phyloP scores from a whole-genome alignment of 92 coral and sea anemone genomes.

The Umimayanthus kanabou region DNA sequence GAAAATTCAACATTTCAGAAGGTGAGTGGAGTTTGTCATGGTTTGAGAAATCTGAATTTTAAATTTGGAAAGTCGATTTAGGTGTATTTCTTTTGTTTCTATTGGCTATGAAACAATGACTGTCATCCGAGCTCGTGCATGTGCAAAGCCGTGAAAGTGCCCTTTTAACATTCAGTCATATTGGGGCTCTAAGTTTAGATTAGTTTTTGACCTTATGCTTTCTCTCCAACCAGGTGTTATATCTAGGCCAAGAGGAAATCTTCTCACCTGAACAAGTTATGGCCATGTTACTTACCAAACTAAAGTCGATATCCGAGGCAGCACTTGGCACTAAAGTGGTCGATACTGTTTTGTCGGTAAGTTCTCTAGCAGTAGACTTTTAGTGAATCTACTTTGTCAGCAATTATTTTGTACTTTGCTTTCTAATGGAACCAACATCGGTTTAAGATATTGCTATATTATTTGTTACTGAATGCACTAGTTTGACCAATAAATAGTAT shows the following conservation, averaged over 20 bases:
- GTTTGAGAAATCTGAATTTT: too few relatives aligned
- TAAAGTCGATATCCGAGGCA: constrained; percentile 73
- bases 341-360: constrained; percentile 95
- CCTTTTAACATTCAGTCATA: too few relatives aligned
- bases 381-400: not conserved
- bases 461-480: not conserved
- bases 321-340: constrained; percentile 78
- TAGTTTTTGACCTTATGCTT: not conserved
- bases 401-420: not conserved
- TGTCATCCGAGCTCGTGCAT: too few relatives aligned
- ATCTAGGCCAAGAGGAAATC: constrained; percentile 73
- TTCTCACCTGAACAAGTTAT: constrained; percentile 95
- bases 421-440: not conserved
- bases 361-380: constrained; percentile 15
- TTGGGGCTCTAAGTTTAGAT: too few relatives aligned
- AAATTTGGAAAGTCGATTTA: too few relatives aligned
- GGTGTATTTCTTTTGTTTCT: too few relatives aligned
- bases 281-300: constrained; percentile 89
- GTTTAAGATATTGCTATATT: not conserved
- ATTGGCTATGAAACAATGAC: too few relatives aligned
- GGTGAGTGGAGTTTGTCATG: too few relatives aligned
- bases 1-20: too few relatives aligned
- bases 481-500: too few relatives aligned
- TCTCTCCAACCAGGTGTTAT: constrained; percentile 61
- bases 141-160: too few relatives aligned